Conservation (phyloP, 64 coral and sea anemone species). For the Cladopsammia gracilis region DNA sequence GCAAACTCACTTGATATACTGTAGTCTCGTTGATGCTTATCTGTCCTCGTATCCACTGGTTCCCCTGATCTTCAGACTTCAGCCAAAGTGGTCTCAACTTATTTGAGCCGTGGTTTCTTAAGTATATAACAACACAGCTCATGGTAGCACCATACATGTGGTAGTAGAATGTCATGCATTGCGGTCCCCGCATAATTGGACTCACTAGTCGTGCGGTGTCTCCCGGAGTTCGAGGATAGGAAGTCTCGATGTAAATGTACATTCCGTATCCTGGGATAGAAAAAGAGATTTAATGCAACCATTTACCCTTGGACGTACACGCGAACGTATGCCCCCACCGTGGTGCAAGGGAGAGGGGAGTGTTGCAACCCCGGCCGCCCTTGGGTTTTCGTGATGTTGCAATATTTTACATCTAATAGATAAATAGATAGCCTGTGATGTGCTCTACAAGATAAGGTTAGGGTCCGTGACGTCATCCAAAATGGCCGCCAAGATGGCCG, state of each 20-base stretch:
- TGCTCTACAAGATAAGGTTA: too few species aligned
- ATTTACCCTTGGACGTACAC: too few species aligned
- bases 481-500: too few species aligned
- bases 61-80: constrained; percentile 30
- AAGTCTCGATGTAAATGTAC: constrained; percentile 65
- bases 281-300: too few species aligned
- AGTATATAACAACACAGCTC: constrained; percentile 30
- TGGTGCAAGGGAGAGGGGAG: too few species aligned
- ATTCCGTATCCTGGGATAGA: neutral
- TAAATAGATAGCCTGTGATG: too few species aligned
- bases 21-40: constrained; percentile 9
- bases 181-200: constrained; percentile 50
- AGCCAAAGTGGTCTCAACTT: constrained; percentile 30
- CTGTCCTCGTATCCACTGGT: constrained; percentile 36
- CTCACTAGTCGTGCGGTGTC: constrained; percentile 45
- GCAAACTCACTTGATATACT: constrained; percentile 12
- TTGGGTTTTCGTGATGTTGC: too few species aligned
- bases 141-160: constrained; percentile 63
- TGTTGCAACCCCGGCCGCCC: too few species aligned
- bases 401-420: too few species aligned
- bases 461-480: too few species aligned
- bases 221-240: constrained; percentile 6
- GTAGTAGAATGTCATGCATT: constrained; percentile 73
- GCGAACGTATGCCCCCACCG: too few species aligned
- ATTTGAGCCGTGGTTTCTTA: neutral